Evolutionary conservation across 2,888 invertebrate species (phyloP), one percentile per base, ranked within the genome.

Genomic region (Fragum sueziense): DNA sequence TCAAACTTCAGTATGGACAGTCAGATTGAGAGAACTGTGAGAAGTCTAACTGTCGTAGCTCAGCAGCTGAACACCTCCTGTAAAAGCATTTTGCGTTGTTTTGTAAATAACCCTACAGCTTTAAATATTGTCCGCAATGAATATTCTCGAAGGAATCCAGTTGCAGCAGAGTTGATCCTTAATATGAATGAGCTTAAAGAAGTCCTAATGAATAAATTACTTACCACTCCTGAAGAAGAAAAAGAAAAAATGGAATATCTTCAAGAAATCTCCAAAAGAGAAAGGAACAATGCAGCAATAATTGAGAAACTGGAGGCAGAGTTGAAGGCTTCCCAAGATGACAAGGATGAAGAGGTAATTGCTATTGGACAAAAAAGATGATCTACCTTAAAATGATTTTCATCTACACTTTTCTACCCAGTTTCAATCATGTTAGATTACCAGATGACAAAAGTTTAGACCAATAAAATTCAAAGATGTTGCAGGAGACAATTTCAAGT

Each of bases 201-300:
- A 65, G 90, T 93, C 41, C 78, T 93, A 29, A 86, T 92, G 88
- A 87, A 88, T 37, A 91, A 91, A 73, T 80, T 93, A 62, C 87
- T 93, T 75, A 92, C 92, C 27, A 93, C 92, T 2, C 93, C 93
- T 6, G 88, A 90, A 47, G 93, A 93, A 84, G 92, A 93, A 70
- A 86, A 85, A 33, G 93, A 93, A 75, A 88, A 91, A 70, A 88
- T 89, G 79, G 88, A 88, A 29, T 93, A 92, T 80, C 88, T 93
- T 27, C 86, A 88, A 59, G 90, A 93, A 72, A 88, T 93, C 31
- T 86, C 91, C 4, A 87, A 91, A 72, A 81, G 92, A 72, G 92
- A 92, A 71, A 80, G 91, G 62, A 88, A 91, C 37, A 92, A 93
- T 82, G 90, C 90, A 59, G 88, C 84, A 11, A 79, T 91, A n/a